Conservation (phyloP, 2,888 invertebrate genomes). For the Drosophila paramelanica region DNA sequence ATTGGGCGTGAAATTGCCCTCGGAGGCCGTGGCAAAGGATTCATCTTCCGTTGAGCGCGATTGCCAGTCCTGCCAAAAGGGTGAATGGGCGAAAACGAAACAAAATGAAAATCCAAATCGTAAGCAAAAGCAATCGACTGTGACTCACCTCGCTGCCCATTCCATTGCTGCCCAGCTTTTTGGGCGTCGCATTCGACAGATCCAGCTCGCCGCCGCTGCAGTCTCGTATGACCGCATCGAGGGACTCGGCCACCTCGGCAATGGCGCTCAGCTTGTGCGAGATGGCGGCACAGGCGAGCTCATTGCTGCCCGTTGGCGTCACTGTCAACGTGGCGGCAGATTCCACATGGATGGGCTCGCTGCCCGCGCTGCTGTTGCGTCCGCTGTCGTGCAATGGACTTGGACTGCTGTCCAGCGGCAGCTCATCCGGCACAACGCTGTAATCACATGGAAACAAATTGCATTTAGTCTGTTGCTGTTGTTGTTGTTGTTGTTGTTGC, state of each 20-base stretch:
- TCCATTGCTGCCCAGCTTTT: conserved; percentile 72
- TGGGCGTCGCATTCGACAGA: conserved; percentile 61
- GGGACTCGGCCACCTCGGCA: conserved; percentile 88
- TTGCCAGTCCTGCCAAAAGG: conserved; percentile 83
- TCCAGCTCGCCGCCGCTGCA: conserved; percentile 26
- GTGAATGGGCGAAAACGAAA: neutral
- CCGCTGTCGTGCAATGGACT: conserved; percentile 70
- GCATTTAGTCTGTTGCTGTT: conserved; percentile 22
- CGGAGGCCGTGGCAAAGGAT: conserved; percentile 89
- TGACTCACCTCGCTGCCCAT: conserved; percentile 72
- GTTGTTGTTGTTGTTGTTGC: conserved; percentile 4
- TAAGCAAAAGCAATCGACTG: conserved; percentile 1
- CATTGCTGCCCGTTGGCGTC: conserved; percentile 86
- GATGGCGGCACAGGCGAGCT: conserved; percentile 88
- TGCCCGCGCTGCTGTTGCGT: conserved; percentile 60
- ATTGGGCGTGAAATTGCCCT: conserved; percentile 88
- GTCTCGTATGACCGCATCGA: conserved; percentile 87
- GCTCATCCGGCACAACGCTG: conserved; percentile 77
- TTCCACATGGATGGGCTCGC: conserved; percentile 19
- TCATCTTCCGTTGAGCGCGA: conserved; percentile 87
- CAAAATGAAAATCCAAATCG: conserved; percentile 1
- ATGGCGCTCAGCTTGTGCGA: conserved; percentile 88
- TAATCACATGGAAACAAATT: conserved; percentile 63
- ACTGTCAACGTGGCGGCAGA: conserved; percentile 67
- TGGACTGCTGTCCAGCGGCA: conserved; percentile 66